These are phyloP conservation scores for Centruroides sculpturatus DNA, from an alignment of 1,140 invertebrate genomes.

Conservation along the genomic window DNA sequence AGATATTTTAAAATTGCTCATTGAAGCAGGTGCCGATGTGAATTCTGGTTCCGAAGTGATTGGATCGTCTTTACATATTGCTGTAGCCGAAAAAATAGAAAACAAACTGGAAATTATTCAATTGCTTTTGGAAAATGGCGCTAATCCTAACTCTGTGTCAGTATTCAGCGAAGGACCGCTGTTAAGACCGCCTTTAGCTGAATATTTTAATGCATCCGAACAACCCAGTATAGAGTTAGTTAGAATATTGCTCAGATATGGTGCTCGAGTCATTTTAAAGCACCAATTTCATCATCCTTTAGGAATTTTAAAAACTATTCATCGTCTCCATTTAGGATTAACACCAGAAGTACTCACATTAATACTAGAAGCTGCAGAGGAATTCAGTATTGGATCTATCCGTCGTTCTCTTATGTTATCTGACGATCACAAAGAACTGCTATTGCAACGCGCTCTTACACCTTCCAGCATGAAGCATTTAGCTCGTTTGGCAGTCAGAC, in stretches of 20 bases:
- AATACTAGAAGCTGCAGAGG: constrained; percentile 57
- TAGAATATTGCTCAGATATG: constrained; percentile 53
- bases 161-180: constrained; percentile 32
- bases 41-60: constrained; percentile 67
- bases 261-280: constrained; percentile 38
- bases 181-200: constrained; percentile 53
- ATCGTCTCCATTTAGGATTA: constrained; percentile 41
- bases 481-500: constrained; percentile 40
- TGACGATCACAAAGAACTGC: constrained; percentile 43
- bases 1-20: constrained; percentile 40
- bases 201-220: constrained; percentile 62
- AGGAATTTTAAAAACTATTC: constrained; percentile 59
- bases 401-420: constrained; percentile 44
- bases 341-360: constrained; percentile 46
- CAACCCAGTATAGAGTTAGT: constrained; percentile 52
- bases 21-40: constrained; percentile 51
- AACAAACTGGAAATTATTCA: constrained; percentile 31
- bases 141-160: constrained; percentile 65
- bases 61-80: constrained; percentile 68
- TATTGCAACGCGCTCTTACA: constrained; percentile 49
- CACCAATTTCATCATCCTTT: constrained; percentile 64
- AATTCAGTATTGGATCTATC: constrained; percentile 57
- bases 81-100: constrained; percentile 52
- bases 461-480: constrained; percentile 50
- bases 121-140: constrained; percentile 54